A percentile compares a stretch with the other conserved stretches of the same genome.
Conservation (phyloP, 2,888 invertebrate species). For the Agrochola lota region DNA sequence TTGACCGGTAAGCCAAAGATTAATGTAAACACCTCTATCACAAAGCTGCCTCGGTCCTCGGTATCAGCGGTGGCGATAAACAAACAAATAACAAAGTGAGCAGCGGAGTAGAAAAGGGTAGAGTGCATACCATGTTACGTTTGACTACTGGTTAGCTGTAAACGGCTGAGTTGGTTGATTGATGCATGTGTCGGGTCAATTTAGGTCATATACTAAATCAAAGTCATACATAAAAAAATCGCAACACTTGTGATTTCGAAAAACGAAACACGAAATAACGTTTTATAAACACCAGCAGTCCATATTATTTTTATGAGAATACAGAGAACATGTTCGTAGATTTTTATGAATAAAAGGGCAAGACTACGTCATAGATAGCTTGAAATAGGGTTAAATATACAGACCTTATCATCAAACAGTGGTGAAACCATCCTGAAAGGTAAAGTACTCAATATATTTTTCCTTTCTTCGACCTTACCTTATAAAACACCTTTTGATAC, state of each 20-base stretch:
- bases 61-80: neutral
- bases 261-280: neutral
- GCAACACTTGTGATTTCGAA: constrained; percentile 2
- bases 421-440: constrained; percentile 28
- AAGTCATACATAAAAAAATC: constrained; percentile 18
- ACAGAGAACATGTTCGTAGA: neutral
- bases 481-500: constrained; percentile 47
- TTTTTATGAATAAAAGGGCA: constrained; percentile 18
- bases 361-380: constrained; percentile 9
- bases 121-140: neutral
- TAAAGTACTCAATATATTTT: constrained; percentile 54
- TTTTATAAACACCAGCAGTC: neutral
- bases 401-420: constrained; percentile 34
- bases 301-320: constrained; percentile 1
- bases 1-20: constrained; percentile 11
- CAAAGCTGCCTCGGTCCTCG: neutral
- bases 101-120: neutral
- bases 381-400: constrained; percentile 42
- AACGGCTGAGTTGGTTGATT: constrained; percentile 19
- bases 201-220: constrained; percentile 48
- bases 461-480: constrained; percentile 21
- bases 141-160: neutral
- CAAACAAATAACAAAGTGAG: neutral
- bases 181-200: constrained; percentile 20
- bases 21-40: neutral